A percentile compares a stretch with the other conserved stretches of the same genome.
These are phyloP conservation scores for Ligdia adustata DNA, from an alignment of 2,888 invertebrate species.

Conservation along the genomic window DNA sequence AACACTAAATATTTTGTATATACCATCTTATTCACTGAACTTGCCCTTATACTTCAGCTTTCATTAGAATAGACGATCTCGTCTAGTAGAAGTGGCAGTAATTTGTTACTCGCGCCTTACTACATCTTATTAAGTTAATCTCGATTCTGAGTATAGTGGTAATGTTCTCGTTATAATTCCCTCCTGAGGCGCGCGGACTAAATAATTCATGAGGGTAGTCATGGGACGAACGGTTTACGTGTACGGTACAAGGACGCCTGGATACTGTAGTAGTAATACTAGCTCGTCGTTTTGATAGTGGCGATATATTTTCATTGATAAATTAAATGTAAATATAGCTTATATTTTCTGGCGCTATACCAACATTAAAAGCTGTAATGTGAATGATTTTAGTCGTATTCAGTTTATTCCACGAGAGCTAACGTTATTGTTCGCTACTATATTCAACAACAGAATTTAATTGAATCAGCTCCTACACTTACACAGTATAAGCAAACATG, in stretches of 20 bases:
- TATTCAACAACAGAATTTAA: conserved; percentile 4
- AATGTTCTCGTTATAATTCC: conserved; percentile 23
- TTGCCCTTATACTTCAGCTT: too few species aligned
- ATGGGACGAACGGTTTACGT: conserved; percentile 26
- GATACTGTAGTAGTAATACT: too few species aligned
- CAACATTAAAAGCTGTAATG: too few species aligned
- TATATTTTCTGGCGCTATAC: too few species aligned
- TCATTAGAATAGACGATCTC: conserved; percentile 9
- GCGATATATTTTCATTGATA: too few species aligned
- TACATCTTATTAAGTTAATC: conserved; percentile 22
- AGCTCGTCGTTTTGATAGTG: too few species aligned
- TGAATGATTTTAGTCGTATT: too few species aligned
- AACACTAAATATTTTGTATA: too few species aligned
- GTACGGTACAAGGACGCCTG: conserved; percentile 28
- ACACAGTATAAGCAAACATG: conserved; percentile 9
- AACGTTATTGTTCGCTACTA: conserved; percentile 11
- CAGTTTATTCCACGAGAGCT: background rate
- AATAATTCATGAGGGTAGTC: conserved; percentile 34
- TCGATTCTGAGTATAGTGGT: conserved; percentile 19
- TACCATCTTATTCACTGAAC: too few species aligned
- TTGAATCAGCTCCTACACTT: conserved; percentile 5
- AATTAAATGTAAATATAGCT: too few species aligned
- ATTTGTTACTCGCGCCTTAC: conserved; percentile 11
- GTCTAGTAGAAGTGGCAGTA: conserved; percentile 2
- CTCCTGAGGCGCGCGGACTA: conserved; percentile 15